phyloP scores from a whole-genome alignment of 2,888 invertebrate genomes.

The Ypsolopha scabrella region DNA sequence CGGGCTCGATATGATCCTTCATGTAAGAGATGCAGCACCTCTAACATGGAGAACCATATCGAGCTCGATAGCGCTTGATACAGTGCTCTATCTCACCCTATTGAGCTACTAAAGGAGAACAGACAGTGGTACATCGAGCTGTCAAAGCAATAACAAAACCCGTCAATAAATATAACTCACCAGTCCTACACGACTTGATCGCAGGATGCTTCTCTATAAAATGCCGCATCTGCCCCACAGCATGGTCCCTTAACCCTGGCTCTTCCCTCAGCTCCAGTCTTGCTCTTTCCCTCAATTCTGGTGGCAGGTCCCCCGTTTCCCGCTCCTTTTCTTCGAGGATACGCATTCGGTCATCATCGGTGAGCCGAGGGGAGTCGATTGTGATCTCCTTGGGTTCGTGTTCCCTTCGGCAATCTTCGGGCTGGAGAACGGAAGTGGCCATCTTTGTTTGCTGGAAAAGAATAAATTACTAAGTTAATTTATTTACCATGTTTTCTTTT shows the following conservation, averaged over 20 bases:
- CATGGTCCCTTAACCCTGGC: slow-evolving; percentile 78
- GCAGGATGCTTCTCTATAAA: slow-evolving; percentile 87
- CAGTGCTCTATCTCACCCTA: no score
- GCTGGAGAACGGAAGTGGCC: slow-evolving; percentile 62
- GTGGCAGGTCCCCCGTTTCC: slow-evolving; percentile 57
- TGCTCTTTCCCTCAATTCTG: slow-evolving; percentile 73
- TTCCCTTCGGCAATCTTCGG: slow-evolving; percentile 45
- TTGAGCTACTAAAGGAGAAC: no score
- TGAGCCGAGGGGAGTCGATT: slow-evolving; percentile 31
- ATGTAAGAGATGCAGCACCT: no score
- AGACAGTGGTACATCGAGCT: no score
- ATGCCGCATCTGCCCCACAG: slow-evolving; percentile 81
- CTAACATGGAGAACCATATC: no score
- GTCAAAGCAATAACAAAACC: no score
- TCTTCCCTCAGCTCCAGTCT: slow-evolving; percentile 84
- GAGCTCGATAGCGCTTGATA: no score
- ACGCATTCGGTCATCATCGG: slow-evolving; percentile 47
- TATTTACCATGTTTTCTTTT: neutral
- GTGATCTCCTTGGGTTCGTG: slow-evolving; percentile 42
- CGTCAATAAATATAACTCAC: slow-evolving; percentile 34
- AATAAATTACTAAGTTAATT: no score
- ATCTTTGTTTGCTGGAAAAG: slow-evolving; percentile 17
- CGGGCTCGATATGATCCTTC: no score
- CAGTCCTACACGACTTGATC: slow-evolving; percentile 84
- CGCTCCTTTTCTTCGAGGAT: slow-evolving; percentile 47